Percentiles rank a stretch among this genome's conserved stretches.
Evolutionary conservation across 1,140 invertebrate species (phyloP).

Genomic region (Drosophila ironensis): DNA sequence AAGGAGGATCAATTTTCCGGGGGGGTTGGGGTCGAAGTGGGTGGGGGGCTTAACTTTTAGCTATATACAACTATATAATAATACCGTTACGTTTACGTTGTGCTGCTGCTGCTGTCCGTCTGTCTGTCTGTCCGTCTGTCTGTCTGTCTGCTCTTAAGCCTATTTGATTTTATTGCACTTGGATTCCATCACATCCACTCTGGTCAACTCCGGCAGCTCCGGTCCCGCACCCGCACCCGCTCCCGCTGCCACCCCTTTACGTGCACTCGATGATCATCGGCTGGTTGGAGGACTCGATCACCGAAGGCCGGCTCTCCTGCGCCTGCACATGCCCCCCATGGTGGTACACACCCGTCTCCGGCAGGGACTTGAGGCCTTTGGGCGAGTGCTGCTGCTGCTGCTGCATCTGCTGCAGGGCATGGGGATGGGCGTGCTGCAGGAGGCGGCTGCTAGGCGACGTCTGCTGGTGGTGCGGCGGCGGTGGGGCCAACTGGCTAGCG

Average conservation of each 20-base stretch:
- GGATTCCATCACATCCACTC: conserved; percentile 50
- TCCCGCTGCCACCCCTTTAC: conserved; percentile 82
- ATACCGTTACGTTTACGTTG: conserved; percentile 78
- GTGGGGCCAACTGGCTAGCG: conserved; percentile 83
- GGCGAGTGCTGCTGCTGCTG: conserved; percentile 55
- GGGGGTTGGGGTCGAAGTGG: conserved; percentile 16
- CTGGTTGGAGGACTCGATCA: conserved; percentile 91
- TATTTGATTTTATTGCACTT: conserved; percentile 75
- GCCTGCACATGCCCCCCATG: conserved; percentile 81
- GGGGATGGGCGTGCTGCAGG: conserved; percentile 83
- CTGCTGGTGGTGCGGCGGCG: conserved; percentile 84
- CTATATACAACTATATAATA: conserved; percentile 76
- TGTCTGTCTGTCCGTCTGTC: conserved; percentile 37
- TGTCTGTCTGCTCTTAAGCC: conserved; percentile 24
- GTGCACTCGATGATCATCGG: conserved; percentile 94
- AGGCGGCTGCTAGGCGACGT: conserved; percentile 83
- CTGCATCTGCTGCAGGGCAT: conserved; percentile 73
- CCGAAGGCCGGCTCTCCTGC: conserved; percentile 88
- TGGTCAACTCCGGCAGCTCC: conserved; percentile 30
- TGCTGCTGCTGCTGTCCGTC: conserved; percentile 45
- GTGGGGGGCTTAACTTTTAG: neutral
- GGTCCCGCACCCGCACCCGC: too few species aligned
- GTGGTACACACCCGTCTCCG: conserved; percentile 80
- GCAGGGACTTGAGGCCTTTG: conserved; percentile 50
- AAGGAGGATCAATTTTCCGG: neutral